Base-by-base conservation (phyloP, 2,113 vertebrate species). In the Calidris pygmaea region DNA sequence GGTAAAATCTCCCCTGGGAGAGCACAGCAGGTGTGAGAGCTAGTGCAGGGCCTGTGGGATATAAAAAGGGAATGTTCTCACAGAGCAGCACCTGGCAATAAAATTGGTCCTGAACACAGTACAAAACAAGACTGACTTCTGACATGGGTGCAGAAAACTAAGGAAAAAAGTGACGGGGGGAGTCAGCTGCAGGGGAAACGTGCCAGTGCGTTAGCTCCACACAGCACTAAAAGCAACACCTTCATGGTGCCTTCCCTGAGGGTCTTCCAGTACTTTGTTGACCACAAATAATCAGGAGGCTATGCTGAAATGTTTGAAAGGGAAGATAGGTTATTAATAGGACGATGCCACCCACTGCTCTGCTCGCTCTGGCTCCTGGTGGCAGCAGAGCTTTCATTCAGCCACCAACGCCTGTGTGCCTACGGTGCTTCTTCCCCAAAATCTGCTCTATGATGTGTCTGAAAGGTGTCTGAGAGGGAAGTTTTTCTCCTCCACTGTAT, bases 401-500 rank as follows among this genome's bases (percentile, higher is more conserved):
- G 45, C 78, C 5, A 4, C 72, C 55, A 74, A 37, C 7, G 3
- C 68, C 63, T 66, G 53, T 7, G 0, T 45, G 29, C 23, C 41
- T 58, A 23, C 62, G 34, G 22, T 9, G n/a, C 59, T 82, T 22
- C 85, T 78, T 87, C 76, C 76, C 68, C 3, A 0, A 79, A 76
- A 91, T 75, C 59, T 17, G 5, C 76, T 67, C 60, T 3, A 6
- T 43, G 75, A 63, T 55, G 67, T 50, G 66, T 24, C 90, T 95
- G 93, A 93, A 90, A 94, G 70, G 77, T 60, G 58, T 91, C 80
- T 78, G 89, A 81, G 89, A 78, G 45, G 88, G 18, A 78, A 83
- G 68, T 37, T 30, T 73, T 65, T 50, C 50, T 63, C 74, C 67
- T 21, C 43, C 55, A 16, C 53, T 71, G 55, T 74, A 87, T 88